phyloP scores from a whole-genome alignment of 2,888 invertebrate genomes.

The Blera fallax region DNA sequence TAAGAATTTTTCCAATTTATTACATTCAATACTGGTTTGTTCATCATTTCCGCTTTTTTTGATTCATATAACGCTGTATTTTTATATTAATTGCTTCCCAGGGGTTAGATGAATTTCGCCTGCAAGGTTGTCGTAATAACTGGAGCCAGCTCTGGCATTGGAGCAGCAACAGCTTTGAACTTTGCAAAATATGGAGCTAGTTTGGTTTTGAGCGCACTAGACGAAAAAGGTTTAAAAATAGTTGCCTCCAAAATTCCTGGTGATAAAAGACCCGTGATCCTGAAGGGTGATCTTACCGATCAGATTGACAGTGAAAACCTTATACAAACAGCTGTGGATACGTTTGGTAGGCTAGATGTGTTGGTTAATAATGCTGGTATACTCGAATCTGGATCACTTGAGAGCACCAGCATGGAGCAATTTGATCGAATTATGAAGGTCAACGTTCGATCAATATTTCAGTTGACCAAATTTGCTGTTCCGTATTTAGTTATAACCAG shows the following conservation, averaged over 20 bases:
- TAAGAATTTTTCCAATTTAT: too few species aligned
- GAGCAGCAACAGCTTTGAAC: constrained; percentile 86
- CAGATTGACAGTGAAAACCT: constrained; percentile 89
- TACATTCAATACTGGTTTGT: too few species aligned
- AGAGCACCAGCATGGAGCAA: constrained; percentile 92
- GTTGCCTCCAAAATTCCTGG: constrained; percentile 83
- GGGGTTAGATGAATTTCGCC: constrained; percentile 83
- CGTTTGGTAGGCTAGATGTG: constrained; percentile 91
- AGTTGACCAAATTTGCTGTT: constrained; percentile 92
- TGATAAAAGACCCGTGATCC: constrained; percentile 83
- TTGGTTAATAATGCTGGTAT: constrained; percentile 96
- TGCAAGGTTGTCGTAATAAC: constrained; percentile 86
- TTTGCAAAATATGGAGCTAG: constrained; percentile 86
- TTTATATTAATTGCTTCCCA: background rate
- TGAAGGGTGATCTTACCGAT: constrained; percentile 88
- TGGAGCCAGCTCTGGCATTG: constrained; percentile 90
- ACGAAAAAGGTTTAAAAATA: constrained; percentile 85
- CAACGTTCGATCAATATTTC: constrained; percentile 92
- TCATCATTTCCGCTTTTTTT: background rate
- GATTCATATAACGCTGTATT: background rate
- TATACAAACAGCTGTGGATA: constrained; percentile 87
- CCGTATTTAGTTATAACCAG: constrained; percentile 92
- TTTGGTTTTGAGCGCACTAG: constrained; percentile 86
- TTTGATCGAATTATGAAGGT: constrained; percentile 94
- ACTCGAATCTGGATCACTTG: constrained; percentile 91